phyloP scores from a whole-genome alignment of 2,888 invertebrate genomes.

The Apamea sordens region DNA sequence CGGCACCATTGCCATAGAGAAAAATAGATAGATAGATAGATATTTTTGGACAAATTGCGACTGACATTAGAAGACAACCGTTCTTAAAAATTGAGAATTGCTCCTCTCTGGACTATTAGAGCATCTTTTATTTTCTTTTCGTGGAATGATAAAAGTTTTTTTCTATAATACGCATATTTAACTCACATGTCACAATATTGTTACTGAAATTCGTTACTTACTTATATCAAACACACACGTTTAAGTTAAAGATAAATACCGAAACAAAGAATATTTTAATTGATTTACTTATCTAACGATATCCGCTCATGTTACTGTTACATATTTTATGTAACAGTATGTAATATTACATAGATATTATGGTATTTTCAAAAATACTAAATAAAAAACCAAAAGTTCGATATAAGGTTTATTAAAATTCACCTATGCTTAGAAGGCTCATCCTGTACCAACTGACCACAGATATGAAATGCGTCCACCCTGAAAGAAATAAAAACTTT shows the following conservation, averaged over 20 bases:
- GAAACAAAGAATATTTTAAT: neutral
- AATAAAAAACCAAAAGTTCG: conserved; percentile 11
- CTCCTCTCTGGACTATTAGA: neutral
- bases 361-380: neutral
- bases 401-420: conserved; percentile 42
- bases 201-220: neutral
- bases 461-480: conserved; percentile 69
- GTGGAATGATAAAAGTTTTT: neutral
- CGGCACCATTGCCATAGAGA: too few species aligned
- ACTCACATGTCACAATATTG: neutral
- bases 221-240: neutral
- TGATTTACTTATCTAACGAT: neutral
- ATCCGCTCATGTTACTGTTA: neutral
- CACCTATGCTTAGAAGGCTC: conserved; percentile 49
- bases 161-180: neutral
- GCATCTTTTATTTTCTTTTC: neutral
- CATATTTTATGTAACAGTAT: neutral
- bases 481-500: conserved; percentile 60
- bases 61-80: neutral
- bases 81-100: neutral
- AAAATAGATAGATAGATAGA: too few species aligned
- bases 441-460: conserved; percentile 62
- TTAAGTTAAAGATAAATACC: neutral
- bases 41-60: neutral
- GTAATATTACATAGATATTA: neutral